A percentile compares a stretch with the other conserved stretches of the same genome.
Conservation (phyloP, 2,113 vertebrate genomes). For the Ranitomeya variabilis region DNA sequence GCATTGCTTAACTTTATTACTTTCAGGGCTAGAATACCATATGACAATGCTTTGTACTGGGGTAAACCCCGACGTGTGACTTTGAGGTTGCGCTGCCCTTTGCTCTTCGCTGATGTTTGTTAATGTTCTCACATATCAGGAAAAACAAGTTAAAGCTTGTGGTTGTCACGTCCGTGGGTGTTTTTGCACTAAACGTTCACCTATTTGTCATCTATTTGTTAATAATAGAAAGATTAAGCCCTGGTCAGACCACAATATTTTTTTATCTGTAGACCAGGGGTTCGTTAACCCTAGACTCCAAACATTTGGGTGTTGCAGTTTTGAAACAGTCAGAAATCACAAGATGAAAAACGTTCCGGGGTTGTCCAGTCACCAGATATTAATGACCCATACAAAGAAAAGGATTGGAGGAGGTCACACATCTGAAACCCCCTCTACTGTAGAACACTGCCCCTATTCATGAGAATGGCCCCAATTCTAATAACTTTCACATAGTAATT, state of each 20-base stretch:
- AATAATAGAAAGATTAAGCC: background rate
- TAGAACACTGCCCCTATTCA: too few species aligned
- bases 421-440: too few species aligned
- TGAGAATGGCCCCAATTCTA: too few species aligned
- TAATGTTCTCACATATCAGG: background rate
- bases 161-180: background rate
- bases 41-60: background rate
- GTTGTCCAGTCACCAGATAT: too few species aligned
- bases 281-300: too few species aligned
- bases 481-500: too few species aligned
- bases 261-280: too few species aligned
- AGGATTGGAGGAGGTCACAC: too few species aligned
- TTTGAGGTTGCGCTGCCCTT: background rate
- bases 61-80: background rate
- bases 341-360: too few species aligned
- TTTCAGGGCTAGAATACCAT: background rate
- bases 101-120: background rate
- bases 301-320: too few species aligned
- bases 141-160: constrained; percentile 20
- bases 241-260: background rate
- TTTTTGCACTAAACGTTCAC: background rate
- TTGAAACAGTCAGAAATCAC: too few species aligned
- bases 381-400: too few species aligned
- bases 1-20: background rate
- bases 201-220: background rate